These are phyloP conservation scores for Pentamera pediparva DNA, from an alignment of 53 echinoderm and acorn worm genomes.

Conservation along the genomic window DNA sequence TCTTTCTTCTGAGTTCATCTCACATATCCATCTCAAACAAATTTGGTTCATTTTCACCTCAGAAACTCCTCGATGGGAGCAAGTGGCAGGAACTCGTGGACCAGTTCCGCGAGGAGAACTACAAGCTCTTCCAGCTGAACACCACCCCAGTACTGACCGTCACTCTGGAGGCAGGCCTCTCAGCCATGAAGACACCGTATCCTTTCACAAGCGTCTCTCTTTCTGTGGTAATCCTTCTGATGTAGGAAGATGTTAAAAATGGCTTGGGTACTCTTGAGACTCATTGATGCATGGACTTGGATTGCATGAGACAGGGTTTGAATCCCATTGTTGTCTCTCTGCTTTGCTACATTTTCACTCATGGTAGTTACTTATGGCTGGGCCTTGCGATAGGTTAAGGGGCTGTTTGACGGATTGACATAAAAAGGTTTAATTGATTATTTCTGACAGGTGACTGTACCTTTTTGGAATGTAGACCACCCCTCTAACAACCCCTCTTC, in stretches of 20 bases:
- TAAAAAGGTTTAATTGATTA: too few relatives aligned
- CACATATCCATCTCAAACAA: too few relatives aligned
- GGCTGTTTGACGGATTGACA: too few relatives aligned
- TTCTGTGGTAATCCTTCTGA: neutral
- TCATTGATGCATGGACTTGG: neutral
- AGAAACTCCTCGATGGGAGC: slow-evolving; percentile 81
- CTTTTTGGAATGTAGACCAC: too few relatives aligned
- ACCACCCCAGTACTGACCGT: slow-evolving; percentile 89
- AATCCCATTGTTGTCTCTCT: too few relatives aligned
- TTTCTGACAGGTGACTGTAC: too few relatives aligned
- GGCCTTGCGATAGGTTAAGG: too few relatives aligned
- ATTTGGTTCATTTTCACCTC: too few relatives aligned
- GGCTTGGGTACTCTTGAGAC: neutral
- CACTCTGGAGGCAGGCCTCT: slow-evolving; percentile 85
- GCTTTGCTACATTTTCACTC: too few relatives aligned
- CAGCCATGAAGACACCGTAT: slow-evolving; percentile 99
- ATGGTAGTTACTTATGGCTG: too few relatives aligned
- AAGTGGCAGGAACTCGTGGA: slow-evolving; percentile 89
- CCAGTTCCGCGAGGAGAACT: slow-evolving; percentile 94
- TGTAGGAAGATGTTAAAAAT: neutral
- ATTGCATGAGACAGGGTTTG: neutral
- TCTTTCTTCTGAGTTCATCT: too few relatives aligned
- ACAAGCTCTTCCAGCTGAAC: slow-evolving; percentile 86
- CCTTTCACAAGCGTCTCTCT: slow-evolving; percentile 38
- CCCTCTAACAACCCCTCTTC: too few relatives aligned